phyloP scores from a whole-genome alignment of 2,797 vertebrate species.

The Coranthus polyacanthus region DNA sequence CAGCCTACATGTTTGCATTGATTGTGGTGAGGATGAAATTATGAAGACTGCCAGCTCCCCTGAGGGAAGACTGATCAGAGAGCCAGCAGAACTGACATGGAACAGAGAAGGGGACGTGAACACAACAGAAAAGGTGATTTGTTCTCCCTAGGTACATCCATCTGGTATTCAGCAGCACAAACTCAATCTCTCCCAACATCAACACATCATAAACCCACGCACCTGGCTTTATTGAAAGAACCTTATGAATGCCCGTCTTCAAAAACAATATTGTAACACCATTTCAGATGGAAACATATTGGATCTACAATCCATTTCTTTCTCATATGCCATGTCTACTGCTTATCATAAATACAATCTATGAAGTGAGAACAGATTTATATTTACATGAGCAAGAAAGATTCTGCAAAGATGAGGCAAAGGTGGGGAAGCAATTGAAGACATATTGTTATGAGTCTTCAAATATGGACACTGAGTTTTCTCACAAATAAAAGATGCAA shows the following conservation, averaged over 20 bases:
- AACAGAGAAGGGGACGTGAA: constrained; percentile 70
- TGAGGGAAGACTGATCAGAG: constrained; percentile 82
- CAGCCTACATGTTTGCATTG: constrained; percentile 78
- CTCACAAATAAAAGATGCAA: constrained; percentile 58
- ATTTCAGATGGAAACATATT: constrained; percentile 83
- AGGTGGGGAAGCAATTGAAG: constrained; percentile 50
- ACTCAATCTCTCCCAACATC: constrained; percentile 87
- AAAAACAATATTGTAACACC: constrained; percentile 85
- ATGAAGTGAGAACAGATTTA: constrained; percentile 64
- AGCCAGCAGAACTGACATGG: constrained; percentile 76
- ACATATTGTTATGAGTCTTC: constrained; percentile 54
- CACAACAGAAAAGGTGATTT: constrained; percentile 84
- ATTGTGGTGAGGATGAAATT: constrained; percentile 81
- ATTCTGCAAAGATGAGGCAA: constrained; percentile 41
- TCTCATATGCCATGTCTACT: constrained; percentile 73
- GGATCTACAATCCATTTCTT: constrained; percentile 78
- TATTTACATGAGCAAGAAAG: constrained; percentile 72
- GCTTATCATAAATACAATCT: constrained; percentile 81
- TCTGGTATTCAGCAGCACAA: constrained; percentile 86
- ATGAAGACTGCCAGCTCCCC: constrained; percentile 76
- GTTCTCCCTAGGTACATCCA: constrained; percentile 82
- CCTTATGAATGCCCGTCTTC: constrained; percentile 81
- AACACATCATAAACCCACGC: constrained; percentile 87
- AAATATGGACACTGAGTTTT: constrained; percentile 57
- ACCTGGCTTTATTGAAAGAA: constrained; percentile 86